phyloP scores from a whole-genome alignment of 2,888 invertebrate genomes.

The Cistogaster globosa region DNA sequence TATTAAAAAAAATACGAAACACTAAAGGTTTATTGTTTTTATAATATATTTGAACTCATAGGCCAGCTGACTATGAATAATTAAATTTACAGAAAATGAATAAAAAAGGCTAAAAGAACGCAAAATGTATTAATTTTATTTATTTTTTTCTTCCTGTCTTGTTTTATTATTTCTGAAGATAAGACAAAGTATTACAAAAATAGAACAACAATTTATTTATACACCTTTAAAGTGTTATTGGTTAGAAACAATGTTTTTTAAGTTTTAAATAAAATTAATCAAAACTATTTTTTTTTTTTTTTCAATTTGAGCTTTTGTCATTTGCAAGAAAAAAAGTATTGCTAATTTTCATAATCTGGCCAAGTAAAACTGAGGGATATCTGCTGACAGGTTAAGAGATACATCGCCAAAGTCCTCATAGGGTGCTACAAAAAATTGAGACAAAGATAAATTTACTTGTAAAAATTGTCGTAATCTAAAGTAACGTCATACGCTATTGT shows the following conservation, averaged over 20 bases:
- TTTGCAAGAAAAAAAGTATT: no score
- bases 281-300: neutral
- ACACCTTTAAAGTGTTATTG: neutral
- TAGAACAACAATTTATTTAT: slow-evolving; percentile 4
- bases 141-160: slow-evolving; percentile 11
- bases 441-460: no score
- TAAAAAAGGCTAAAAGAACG: slow-evolving; percentile 37
- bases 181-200: slow-evolving; percentile 51
- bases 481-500: no score
- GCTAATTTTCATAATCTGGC: no score
- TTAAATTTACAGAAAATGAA: slow-evolving; percentile 51
- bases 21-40: slow-evolving; percentile 65
- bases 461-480: no score
- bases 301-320: no score
- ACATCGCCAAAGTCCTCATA: no score
- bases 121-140: slow-evolving; percentile 47
- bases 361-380: no score
- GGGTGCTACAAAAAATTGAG: no score
- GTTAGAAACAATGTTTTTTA: neutral
- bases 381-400: no score
- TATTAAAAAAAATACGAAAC: slow-evolving; percentile 58
- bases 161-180: slow-evolving; percentile 23
- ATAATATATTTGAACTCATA: slow-evolving; percentile 66
- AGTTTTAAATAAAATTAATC: neutral
- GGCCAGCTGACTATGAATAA: slow-evolving; percentile 67